Percentiles rank a stretch among this genome's conserved stretches.
These are phyloP conservation scores for Hedychridium roseum DNA, from an alignment of 2,888 invertebrate genomes.

Conservation along the genomic window DNA sequence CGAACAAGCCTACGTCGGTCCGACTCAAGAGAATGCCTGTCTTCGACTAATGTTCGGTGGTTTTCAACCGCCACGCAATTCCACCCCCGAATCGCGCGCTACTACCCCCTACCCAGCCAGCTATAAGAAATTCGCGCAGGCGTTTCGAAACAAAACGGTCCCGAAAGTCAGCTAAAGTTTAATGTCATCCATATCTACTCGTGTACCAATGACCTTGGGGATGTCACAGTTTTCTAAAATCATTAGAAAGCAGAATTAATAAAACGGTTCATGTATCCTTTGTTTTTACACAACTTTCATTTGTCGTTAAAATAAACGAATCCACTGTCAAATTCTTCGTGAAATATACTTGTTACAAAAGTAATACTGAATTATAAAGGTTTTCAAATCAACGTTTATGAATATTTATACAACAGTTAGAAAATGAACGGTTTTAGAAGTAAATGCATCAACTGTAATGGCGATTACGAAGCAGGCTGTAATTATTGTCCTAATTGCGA, in stretches of 20 bases:
- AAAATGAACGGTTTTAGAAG: neutral
- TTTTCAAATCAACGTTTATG: too few relatives aligned
- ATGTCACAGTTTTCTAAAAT: too few relatives aligned
- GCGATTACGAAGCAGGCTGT: constrained; percentile 6
- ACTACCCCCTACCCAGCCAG: constrained; percentile 29
- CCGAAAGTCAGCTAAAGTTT: constrained; percentile 18
- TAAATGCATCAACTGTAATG: constrained; percentile 15
- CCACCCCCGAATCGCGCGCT: constrained; percentile 45
- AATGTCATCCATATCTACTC: too few relatives aligned
- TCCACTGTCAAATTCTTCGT: too few relatives aligned
- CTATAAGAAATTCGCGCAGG: constrained; percentile 41
- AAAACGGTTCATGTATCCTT: too few relatives aligned
- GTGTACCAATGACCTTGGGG: too few relatives aligned
- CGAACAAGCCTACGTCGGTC: too few relatives aligned
- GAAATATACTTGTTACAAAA: too few relatives aligned
- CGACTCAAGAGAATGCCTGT: constrained; percentile 35
- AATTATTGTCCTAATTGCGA: constrained; percentile 6
- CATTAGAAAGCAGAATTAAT: too few relatives aligned
- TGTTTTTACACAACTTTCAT: too few relatives aligned
- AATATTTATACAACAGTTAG: neutral
- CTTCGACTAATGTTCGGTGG: constrained; percentile 36
- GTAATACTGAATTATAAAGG: too few relatives aligned
- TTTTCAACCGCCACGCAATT: constrained; percentile 43
- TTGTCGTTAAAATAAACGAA: too few relatives aligned
- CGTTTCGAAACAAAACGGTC: constrained; percentile 32